A percentile compares a stretch with the other conserved stretches of the same genome.
Conservation (phyloP, 2,797 vertebrate species). For the Ispidina lecontei region DNA sequence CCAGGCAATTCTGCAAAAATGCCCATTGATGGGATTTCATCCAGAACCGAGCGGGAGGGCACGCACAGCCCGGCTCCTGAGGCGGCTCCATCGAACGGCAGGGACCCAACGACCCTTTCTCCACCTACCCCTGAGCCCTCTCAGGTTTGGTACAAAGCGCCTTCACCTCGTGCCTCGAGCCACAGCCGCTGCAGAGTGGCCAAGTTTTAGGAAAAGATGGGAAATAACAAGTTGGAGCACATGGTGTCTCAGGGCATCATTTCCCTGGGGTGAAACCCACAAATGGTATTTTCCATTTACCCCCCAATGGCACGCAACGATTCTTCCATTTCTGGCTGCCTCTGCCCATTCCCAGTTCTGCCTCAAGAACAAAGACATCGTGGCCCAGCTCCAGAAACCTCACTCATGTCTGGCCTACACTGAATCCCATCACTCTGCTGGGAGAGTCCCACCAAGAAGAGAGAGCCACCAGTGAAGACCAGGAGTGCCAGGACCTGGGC, state of each 20-base stretch:
- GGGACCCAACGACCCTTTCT: neutral
- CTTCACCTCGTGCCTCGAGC: neutral
- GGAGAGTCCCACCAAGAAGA: neutral
- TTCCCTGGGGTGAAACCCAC: neutral
- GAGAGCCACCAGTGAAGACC: neutral
- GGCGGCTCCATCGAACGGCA: neutral
- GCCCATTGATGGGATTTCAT: conserved; percentile 47
- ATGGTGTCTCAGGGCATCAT: rapidly evolving
- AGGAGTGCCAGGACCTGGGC: neutral
- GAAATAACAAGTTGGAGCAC: neutral
- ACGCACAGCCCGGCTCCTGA: neutral
- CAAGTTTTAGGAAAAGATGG: neutral
- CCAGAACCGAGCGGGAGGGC: neutral
- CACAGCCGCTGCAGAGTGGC: rapidly evolving
- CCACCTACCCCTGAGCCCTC: rapidly evolving
- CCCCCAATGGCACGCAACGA: neutral
- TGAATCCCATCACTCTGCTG: neutral
- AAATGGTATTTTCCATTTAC: neutral
- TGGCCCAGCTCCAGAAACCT: conserved; percentile 43
- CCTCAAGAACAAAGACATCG: conserved; percentile 66
- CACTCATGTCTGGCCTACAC: neutral
- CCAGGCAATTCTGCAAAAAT: conserved; percentile 4
- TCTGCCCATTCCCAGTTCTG: conserved; percentile 39
- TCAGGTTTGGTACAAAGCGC: neutral
- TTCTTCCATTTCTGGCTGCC: neutral